Base-by-base conservation (phyloP, 1,140 invertebrate species). In the Macrotrachela quadricornifera region DNA sequence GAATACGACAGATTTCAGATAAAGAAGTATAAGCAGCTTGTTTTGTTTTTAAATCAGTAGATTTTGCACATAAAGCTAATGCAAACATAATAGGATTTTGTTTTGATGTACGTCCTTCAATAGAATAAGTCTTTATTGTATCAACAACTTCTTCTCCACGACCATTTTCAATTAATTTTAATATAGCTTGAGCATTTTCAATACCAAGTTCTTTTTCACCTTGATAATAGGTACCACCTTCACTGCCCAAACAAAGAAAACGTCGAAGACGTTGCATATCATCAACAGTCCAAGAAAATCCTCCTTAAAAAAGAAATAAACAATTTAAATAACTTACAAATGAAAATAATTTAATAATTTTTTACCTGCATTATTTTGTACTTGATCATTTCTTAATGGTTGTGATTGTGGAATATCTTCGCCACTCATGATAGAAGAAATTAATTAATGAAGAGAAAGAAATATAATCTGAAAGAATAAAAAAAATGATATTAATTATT, bases 1-100 rank as follows among this genome's bases (percentile, higher is more conserved):
- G 69, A 18, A 68, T 71, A 21, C 66, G 59, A 50, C 66, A 69
- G 0, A 71, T 62, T 38, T 65, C 51, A 46, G 58, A 46, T 10
- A 62, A 16, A 14, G 41, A 50, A 4, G 51, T 47, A 43, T 65
- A 65, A 1, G 60, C 62, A 2, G 55, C 56, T 37, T 50, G 47
- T 49, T 65, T 64, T 11, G 63, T 61, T 18, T 56, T 42, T 1
- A 42, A 16, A 42, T 65, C 60, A 13, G 50, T 56, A 14, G 40
- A 59, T 14, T 65, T 59, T 1, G 60, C 60, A 52, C 67, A 71
- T 0, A 68, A 46, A 10, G 69, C 69, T 18, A 71, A 51, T 4
- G 64, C 67, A 54, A 63, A 64, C 11, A 71, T 16, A 1, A 62
- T 58, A 8, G 62, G 50, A 15, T 62, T 58, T 56, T 69, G 66